Conservation (phyloP, 35 echinoderm and acorn worm genomes). For the Apostichopus parvimensis region DNA sequence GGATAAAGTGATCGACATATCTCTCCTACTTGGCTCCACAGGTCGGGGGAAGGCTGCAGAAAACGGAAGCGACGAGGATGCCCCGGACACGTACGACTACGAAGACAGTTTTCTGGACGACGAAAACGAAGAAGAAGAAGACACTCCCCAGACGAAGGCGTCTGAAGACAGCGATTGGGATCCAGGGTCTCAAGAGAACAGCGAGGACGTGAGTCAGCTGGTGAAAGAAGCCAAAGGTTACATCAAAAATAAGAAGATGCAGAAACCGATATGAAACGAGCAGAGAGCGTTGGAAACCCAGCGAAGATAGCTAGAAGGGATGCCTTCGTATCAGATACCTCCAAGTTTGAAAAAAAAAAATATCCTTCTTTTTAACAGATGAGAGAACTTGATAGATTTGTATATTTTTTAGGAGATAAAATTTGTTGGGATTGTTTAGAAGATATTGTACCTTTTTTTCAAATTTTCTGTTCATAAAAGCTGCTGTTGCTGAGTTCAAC, state of each 20-base stretch:
- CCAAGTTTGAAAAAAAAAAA: background rate
- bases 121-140: slow-evolving; percentile 22
- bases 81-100: slow-evolving; percentile 86
- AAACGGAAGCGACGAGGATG: slow-evolving; percentile 81
- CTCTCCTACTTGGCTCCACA: background rate
- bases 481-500: no score
- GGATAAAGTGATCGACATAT: no score
- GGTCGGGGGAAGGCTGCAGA: slow-evolving; percentile 16
- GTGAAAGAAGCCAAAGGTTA: slow-evolving; percentile 74
- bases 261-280: slow-evolving; percentile 25
- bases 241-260: slow-evolving; percentile 79
- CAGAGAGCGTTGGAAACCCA: no score
- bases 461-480: no score
- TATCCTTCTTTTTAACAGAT: background rate
- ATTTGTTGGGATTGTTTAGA: no score
- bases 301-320: no score
- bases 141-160: slow-evolving; percentile 5
- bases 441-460: no score
- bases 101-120: slow-evolving; percentile 94
- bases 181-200: slow-evolving; percentile 57
- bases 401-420: no score
- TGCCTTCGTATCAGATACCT: background rate
- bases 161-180: slow-evolving; percentile 64
- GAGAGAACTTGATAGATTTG: no score
- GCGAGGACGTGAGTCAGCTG: slow-evolving; percentile 56